Evolutionary conservation across 1,140 invertebrate genomes (phyloP).

Genomic region (Lanistes nyassanus): DNA sequence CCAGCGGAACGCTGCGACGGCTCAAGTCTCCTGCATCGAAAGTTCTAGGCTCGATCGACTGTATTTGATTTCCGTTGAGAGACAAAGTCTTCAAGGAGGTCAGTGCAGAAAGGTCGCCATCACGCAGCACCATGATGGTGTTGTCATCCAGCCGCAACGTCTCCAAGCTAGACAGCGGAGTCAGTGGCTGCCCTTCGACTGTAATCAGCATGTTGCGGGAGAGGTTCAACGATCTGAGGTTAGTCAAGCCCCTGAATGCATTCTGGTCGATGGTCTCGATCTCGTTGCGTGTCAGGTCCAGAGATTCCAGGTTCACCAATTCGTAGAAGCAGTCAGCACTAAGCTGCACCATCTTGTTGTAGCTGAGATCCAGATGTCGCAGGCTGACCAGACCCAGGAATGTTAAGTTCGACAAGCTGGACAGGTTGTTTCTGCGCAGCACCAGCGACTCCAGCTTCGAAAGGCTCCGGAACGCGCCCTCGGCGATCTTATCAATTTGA

Average conservation of each 20-base stretch:
- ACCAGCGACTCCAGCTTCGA: slow-evolving; percentile 2
- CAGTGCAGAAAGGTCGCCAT: not conserved
- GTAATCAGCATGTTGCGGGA: not conserved
- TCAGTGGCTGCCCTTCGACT: not conserved
- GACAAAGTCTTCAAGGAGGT: slow-evolving; percentile 2
- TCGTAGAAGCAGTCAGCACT: not conserved
- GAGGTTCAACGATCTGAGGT: not conserved
- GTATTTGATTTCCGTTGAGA: slow-evolving; percentile 9
- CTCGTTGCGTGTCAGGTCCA: slow-evolving; percentile 11
- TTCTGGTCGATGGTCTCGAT: not conserved
- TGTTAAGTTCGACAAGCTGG: not conserved
- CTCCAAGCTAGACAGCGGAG: not conserved
- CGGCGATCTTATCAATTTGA: slow-evolving; percentile 3
- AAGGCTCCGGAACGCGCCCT: not conserved
- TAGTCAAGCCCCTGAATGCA: not conserved
- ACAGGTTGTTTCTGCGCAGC: slow-evolving; percentile 1
- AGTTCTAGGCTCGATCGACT: not conserved
- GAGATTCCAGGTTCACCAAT: not conserved
- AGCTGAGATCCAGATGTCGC: slow-evolving; percentile 13
- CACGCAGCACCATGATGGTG: not conserved
- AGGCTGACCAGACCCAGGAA: not conserved
- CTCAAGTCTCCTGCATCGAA: not conserved
- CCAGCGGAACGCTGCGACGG: not conserved
- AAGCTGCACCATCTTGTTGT: slow-evolving; percentile 1
- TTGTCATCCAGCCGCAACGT: slow-evolving; percentile 6